Base-by-base conservation (phyloP, 2,113 vertebrate genomes). In the Lophius piscatorius region DNA sequence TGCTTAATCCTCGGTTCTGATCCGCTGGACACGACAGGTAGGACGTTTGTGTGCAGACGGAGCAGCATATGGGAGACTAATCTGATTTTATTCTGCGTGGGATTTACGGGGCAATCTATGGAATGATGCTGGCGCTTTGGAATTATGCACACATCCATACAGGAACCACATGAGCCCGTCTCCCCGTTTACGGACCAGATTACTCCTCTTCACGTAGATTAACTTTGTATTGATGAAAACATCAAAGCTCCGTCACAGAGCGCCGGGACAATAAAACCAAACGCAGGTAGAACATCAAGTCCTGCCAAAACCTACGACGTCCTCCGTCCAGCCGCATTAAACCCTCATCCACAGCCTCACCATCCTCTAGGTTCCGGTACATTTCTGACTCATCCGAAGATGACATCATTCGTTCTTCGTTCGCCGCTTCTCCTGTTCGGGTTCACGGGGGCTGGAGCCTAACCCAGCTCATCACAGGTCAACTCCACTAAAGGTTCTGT, bases 201-300 rank as follows among this genome's bases (percentile, higher is more conserved):
- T 73, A 85, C 81, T 81, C 56, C 61, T 61, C 44, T 63, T 44
- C 64, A 39, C 31, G 22, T 70, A 85, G 84, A 90, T 88, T 86
- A 82, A 83, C 46, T 87, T 72, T 77, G 46, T 46, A 69, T 68
- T 52, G 46, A 64, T n/a, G n/a, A n/a, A n/a, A n/a, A n/a, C n/a
- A 35, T 26, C 72, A 31, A 62, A 6, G 22, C 5, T 0, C 9
- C 29, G 47, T 40, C 22, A 69, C 38, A 70, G 22, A 41, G 21
- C 22, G 14, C 21, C 1, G 5, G 8, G 10, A 55, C 11, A 51
- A 38, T 33, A 38, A 46, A 54, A 56, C 45, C 20, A 47, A 65
- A 48, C n/a, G n/a, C 52, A 70, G 68, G 64, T 63, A 58, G 47
- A 35, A 35, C 24, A 54, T 38, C 55, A 31, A 60, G 16, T 36